Evolutionary conservation across 2,888 invertebrate species (phyloP).

Genomic region (Drosophila differens): DNA sequence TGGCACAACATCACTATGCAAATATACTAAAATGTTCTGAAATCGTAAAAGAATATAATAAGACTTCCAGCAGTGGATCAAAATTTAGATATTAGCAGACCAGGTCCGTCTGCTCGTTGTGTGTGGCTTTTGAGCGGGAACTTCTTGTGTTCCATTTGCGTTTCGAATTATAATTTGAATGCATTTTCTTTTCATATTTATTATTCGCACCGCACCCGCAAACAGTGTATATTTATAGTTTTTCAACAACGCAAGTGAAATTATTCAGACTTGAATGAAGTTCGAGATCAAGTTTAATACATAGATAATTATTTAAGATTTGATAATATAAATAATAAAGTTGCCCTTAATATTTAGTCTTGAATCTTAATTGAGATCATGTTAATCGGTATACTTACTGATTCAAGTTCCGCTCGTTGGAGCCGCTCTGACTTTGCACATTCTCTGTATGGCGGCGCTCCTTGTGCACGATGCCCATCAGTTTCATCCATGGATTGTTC

Average conservation of each 20-base stretch:
- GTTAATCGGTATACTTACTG: conserved; percentile 87
- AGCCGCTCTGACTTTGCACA: conserved; percentile 86
- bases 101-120: no score
- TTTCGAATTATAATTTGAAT: background rate
- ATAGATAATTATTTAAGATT: background rate
- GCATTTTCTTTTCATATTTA: background rate
- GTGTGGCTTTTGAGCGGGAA: no score
- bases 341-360: background rate
- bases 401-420: conserved; percentile 89
- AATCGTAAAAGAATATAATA: no score
- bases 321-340: no score
- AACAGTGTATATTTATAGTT: background rate
- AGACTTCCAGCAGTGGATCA: no score
- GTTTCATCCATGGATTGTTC: conserved; percentile 93
- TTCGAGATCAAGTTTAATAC: background rate
- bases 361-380: background rate
- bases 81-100: no score
- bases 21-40: no score
- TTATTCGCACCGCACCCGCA: background rate
- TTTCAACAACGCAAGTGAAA: background rate
- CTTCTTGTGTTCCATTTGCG: no score
- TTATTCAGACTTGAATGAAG: background rate
- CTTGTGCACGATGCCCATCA: conserved; percentile 93
- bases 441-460: conserved; percentile 90
- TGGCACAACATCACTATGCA: no score